A percentile compares a stretch with the other conserved stretches of the same genome.
Conservation (phyloP, 2,113 vertebrate genomes). For the Plotosus lineatus region DNA sequence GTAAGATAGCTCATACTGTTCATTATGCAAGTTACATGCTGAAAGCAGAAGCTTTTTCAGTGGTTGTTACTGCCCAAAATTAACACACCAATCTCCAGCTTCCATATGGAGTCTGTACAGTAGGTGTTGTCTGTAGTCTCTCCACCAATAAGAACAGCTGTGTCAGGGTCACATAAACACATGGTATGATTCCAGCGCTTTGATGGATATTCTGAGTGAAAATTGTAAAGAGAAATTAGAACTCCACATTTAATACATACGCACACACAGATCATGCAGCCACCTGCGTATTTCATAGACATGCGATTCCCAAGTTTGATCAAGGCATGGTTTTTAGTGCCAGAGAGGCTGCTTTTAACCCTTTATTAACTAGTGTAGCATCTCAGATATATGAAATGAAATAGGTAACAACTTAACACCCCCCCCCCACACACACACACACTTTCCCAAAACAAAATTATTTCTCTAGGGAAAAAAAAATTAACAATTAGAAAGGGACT, state of each 20-base stretch:
- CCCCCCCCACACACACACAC: no score
- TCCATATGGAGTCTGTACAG: conserved; percentile 82
- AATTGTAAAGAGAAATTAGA: neutral
- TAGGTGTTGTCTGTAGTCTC: conserved; percentile 68
- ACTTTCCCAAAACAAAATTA: no score
- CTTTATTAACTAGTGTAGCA: no score
- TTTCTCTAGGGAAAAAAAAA: no score
- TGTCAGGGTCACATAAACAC: conserved; percentile 81
- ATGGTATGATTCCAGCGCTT: conserved; percentile 81
- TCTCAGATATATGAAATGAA: no score
- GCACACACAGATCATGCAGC: neutral
- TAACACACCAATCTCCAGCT: conserved; percentile 80
- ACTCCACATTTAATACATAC: neutral
- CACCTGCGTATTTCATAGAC: neutral
- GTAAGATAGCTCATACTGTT: neutral
- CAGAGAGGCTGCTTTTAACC: neutral
- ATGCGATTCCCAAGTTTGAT: neutral
- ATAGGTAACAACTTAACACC: no score
- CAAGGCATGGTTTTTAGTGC: no score
- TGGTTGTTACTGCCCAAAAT: neutral
- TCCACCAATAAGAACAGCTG: conserved; percentile 83
- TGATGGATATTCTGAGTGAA: conserved; percentile 72
- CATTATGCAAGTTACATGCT: neutral
- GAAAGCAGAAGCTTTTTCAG: neutral
- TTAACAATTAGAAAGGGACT: no score